A percentile compares a stretch with the other conserved stretches of the same genome.
Evolutionary conservation across 2,113 vertebrate species (phyloP).

Genomic region (Cyanocitta stelleri): DNA sequence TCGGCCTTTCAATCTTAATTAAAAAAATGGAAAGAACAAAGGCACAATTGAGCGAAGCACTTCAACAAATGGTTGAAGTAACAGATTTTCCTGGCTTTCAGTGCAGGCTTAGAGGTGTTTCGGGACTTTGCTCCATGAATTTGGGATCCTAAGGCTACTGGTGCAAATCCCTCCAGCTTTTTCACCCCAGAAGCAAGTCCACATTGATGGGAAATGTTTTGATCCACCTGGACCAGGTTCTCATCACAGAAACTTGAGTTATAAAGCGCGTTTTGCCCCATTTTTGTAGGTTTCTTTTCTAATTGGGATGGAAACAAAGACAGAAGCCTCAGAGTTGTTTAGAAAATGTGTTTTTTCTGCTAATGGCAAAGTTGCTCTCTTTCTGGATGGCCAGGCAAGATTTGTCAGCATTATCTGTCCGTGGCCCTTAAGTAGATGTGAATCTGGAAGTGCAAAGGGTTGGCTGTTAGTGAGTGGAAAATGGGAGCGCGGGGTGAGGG

Average conservation of each 20-base stretch:
- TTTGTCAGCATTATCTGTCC: not conserved
- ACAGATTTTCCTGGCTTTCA: constrained; percentile 9
- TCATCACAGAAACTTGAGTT: not conserved
- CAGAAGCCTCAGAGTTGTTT: not conserved
- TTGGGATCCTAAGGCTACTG: not conserved
- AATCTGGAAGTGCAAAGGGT: not conserved
- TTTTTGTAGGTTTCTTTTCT: not conserved
- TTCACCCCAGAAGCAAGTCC: not conserved
- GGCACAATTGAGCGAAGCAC: not conserved
- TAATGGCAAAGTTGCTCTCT: not conserved
- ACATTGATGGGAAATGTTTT: not conserved
- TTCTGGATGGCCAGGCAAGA: not conserved
- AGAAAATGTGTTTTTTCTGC: not conserved
- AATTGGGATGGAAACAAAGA: not conserved
- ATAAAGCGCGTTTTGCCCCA: rapidly evolving
- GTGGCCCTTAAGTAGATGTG: not conserved
- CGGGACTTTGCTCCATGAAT: not conserved
- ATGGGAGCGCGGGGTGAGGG: not conserved
- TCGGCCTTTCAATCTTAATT: constrained; percentile 27
- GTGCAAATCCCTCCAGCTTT: not conserved
- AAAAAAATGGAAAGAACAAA: constrained; percentile 36
- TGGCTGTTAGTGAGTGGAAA: not conserved
- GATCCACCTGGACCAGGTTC: not conserved
- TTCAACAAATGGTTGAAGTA: not conserved
- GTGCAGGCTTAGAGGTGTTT: not conserved